Base-by-base conservation (phyloP, 2,888 invertebrate genomes). In the Lepas anatifera region DNA sequence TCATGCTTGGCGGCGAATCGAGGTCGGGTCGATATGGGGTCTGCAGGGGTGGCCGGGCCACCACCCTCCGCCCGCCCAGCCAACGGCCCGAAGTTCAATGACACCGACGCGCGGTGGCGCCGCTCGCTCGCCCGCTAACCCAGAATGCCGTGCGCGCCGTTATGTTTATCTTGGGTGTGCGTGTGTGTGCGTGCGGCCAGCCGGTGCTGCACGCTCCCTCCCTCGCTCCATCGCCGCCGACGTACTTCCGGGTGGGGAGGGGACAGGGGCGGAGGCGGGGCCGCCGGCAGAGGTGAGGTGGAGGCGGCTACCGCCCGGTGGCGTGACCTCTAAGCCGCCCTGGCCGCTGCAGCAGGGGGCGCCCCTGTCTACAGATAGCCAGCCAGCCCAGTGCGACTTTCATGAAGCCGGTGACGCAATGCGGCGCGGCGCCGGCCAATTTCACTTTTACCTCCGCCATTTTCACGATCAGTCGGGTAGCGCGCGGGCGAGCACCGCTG, bases 121-220 rank as follows among this genome's bases (percentile, higher is more conserved):
- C n/a, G n/a, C n/a, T n/a, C 43, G 29, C 13, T 25, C 35, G 4
- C 18, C 29, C 25, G 39, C 69, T 41, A 68, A 58, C 37, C 43
- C 69, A 43, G 69, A 43, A 39, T 58, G 58, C 58, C 58, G 35
- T 22, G 35, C 32, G 35, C 32, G 35, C 58, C 58, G 58, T 58
- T 58, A 58, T 58, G 58, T 58, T 58, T 58, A 58, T 58, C 58
- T 58, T 58, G 58, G 58, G 58, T 35, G 58, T 58, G 58, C 58
- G 58, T 58, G 58, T 58, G 58, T 35, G 58, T 25, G 32, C 22
- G 58, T 7, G 16, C 18, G 58, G 25, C 32, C 58, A 35, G 4
- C 25, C 58, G 25, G n/a, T n/a, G n/a, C n/a, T n/a, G n/a, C n/a
- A n/a, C n/a, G n/a, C n/a, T n/a, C n/a, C n/a, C n/a, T n/a, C n/a